These are phyloP conservation scores for Oppia nitens DNA, from an alignment of 1,140 invertebrate genomes.

Conservation along the genomic window DNA sequence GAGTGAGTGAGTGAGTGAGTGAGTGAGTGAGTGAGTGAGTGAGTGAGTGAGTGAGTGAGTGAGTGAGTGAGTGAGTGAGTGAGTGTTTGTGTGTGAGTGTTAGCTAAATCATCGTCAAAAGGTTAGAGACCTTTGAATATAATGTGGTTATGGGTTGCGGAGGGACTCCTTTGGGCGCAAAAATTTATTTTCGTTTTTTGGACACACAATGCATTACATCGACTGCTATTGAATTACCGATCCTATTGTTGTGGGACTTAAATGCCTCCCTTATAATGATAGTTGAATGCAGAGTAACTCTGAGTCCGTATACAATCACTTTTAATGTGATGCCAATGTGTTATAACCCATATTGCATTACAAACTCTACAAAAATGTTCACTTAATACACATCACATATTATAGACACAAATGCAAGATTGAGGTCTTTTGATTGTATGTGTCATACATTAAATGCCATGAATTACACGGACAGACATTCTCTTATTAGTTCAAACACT, in stretches of 20 bases:
- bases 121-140: neutral
- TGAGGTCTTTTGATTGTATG: too few relatives aligned
- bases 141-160: too few relatives aligned
- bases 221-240: neutral
- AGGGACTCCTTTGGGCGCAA: neutral
- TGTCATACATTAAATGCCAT: too few relatives aligned
- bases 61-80: neutral
- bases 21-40: too few relatives aligned
- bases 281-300: too few relatives aligned
- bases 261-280: neutral
- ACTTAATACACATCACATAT: too few relatives aligned
- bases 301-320: neutral
- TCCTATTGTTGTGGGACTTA: neutral
- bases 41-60: too few relatives aligned
- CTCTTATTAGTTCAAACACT: too few relatives aligned
- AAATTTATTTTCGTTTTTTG: neutral
- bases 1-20: too few relatives aligned
- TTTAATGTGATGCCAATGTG: too few relatives aligned
- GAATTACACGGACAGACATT: too few relatives aligned
- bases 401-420: too few relatives aligned
- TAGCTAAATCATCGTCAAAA: neutral
- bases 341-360: neutral
- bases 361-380: neutral
- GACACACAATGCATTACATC: neutral
- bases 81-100: neutral